Evolutionary conservation across 64 coral and sea anemone species (phyloP).

Genomic region (Acropora yongei): DNA sequence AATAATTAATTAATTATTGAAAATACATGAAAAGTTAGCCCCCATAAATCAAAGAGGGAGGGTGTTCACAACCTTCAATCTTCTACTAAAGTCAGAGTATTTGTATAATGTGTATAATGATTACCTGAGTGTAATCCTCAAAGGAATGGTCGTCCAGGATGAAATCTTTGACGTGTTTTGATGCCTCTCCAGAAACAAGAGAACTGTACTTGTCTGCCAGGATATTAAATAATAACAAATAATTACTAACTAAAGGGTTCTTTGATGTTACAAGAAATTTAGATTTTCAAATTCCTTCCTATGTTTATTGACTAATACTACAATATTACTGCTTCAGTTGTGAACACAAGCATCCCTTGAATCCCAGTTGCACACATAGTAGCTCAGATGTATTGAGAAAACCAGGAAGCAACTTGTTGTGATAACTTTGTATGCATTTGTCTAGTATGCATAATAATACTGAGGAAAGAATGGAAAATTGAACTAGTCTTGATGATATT

Average conservation of each 20-base stretch:
- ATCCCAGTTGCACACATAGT: too few species aligned
- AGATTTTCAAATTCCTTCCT: background rate
- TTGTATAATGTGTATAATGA: background rate
- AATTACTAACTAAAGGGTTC: background rate
- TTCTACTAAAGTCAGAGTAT: too few species aligned
- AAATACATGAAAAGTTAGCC: background rate
- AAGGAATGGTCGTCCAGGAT: constrained; percentile 84
- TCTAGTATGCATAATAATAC: too few species aligned
- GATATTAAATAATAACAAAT: background rate
- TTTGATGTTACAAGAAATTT: background rate
- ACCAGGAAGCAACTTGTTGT: too few species aligned
- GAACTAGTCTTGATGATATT: too few species aligned
- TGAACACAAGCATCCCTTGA: too few species aligned
- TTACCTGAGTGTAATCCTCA: constrained; percentile 96
- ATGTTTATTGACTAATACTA: too few species aligned
- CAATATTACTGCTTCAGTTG: too few species aligned
- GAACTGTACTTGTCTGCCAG: constrained; percentile 83
- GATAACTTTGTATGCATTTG: too few species aligned
- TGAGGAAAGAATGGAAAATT: too few species aligned
- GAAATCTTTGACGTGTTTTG: constrained; percentile 66
- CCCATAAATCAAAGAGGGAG: background rate
- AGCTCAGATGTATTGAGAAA: too few species aligned
- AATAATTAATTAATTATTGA: background rate
- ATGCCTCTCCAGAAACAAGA: constrained; percentile 90
- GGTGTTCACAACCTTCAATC: too few species aligned